Percentiles rank a stretch among this genome's conserved stretches.
Conservation (phyloP, 2,113 vertebrate genomes). For the Caretta caretta region DNA sequence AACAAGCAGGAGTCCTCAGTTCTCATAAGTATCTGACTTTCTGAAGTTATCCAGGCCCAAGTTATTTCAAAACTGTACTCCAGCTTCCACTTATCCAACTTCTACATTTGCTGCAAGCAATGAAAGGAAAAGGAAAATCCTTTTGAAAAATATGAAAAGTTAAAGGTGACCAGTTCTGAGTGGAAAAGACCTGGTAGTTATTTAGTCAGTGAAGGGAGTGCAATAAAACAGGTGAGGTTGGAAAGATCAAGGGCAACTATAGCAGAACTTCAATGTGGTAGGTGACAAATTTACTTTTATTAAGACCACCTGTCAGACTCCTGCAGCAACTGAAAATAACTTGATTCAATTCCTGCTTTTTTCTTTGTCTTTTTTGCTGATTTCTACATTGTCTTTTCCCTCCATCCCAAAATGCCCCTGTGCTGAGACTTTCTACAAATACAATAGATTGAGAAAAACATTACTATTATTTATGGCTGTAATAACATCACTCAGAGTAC, state of each 20-base stretch:
- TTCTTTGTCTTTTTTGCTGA: neutral
- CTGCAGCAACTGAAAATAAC: neutral
- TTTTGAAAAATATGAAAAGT: neutral
- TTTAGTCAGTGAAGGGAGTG: neutral
- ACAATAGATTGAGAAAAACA: constrained; percentile 21
- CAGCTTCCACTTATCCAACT: neutral
- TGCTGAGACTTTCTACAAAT: constrained; percentile 29
- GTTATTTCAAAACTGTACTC: neutral
- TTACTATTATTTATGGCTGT: constrained; percentile 60
- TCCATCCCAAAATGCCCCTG: neutral
- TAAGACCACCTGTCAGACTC: neutral
- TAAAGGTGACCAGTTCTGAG: neutral
- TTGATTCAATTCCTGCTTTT: neutral
- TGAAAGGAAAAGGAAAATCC: neutral
- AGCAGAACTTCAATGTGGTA: neutral
- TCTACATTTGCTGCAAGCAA: neutral
- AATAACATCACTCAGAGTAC: constrained; percentile 48
- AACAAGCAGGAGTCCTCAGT: neutral
- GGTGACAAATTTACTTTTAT: neutral
- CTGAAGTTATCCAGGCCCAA: neutral
- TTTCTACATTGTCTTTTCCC: neutral
- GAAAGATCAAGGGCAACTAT: neutral
- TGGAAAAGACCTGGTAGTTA: neutral
- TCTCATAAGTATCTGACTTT: neutral
- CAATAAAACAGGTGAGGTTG: neutral